Evolutionary conservation across 2,113 vertebrate genomes (phyloP), one percentile per base, ranked within the genome.

Genomic region (Podarcis raffonei): DNA sequence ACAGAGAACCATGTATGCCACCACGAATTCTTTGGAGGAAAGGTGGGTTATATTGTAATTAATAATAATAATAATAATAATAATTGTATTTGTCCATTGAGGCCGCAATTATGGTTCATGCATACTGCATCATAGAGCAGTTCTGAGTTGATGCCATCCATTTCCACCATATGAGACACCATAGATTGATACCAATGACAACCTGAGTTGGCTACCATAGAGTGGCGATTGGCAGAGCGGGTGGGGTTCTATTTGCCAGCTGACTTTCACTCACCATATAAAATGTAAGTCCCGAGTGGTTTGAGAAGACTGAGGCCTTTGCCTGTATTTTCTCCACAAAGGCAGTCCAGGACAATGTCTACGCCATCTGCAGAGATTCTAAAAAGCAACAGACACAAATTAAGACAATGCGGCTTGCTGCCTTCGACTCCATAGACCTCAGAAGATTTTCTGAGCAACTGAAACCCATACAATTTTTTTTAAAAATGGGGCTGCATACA

Each of bases 251-350:
- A 65, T 39, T n/a, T 75, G 22, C 25, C 35, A 42, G 35, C 20
- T 65, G 13, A 71, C 30, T 77, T 59, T 35, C 89, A 97, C 98
- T 93, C 79, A 99, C 99, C 99, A 35, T 99, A 99, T 89, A 99
- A 97, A 96, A 99, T 98, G 42, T 99, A 99, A 69, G 98, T 99
- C 91, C 99, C 99, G 92, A 99, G 96, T 1, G 99, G 98, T 93
- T 98, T 99, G 87, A 99, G 98, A 90, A 99, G 98, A 93, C 97
- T 97, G 89, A 99, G 97, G 20, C 99, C 98, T 96, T 99, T 99
- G 48, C 98, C 98, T 8, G 99, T 99, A 89, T 99, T 99, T 94
- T 99, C 99, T 78, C 99, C 99, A 96, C 98, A 99, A 83, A 99
- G 96, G 90, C 98, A 99, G 93, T 99, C 99, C 95, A 99, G 95